Evolutionary conservation across 1,140 invertebrate species (phyloP).

Genomic region (Drosophila yakuba): DNA sequence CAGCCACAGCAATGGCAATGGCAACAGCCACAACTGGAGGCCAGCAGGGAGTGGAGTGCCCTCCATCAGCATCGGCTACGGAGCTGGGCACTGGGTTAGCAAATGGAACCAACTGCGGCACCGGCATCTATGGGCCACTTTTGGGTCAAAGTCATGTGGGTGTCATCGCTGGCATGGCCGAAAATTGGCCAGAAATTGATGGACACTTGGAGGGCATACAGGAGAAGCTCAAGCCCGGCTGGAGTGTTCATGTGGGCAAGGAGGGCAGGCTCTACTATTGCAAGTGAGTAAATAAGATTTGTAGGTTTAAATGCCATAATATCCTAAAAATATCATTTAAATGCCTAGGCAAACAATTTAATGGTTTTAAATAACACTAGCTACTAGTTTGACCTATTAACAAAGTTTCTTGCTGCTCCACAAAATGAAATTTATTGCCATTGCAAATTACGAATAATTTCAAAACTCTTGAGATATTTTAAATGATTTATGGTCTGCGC

Average conservation of each 20-base stretch:
- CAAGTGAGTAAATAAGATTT: conserved; percentile 87
- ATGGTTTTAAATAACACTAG: no score
- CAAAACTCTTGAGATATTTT: neutral
- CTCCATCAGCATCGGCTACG: conserved; percentile 9
- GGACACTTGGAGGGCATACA: conserved; percentile 86
- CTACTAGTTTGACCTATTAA: neutral
- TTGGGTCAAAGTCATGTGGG: conserved; percentile 54
- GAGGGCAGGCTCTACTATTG: conserved; percentile 91
- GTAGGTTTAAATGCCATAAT: no score
- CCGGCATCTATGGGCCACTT: conserved; percentile 62
- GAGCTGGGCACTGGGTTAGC: conserved; percentile 20
- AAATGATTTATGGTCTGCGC: conserved; percentile 14
- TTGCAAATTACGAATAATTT: conserved; percentile 29
- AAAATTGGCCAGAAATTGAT: conserved; percentile 83
- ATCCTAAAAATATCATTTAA: no score
- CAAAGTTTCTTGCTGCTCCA: neutral
- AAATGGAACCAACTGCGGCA: conserved; percentile 14
- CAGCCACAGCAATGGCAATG: conserved; percentile 4
- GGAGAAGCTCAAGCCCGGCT: conserved; percentile 87
- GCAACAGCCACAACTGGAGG: conserved; percentile 13
- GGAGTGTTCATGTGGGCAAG: conserved; percentile 90
- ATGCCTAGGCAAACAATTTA: no score
- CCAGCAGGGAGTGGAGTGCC: conserved; percentile 2
- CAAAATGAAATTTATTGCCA: conserved; percentile 30
- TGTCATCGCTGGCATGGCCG: conserved; percentile 47